Base-by-base conservation (phyloP, 2,888 invertebrate species). In the Cosmopolites sordidus region DNA sequence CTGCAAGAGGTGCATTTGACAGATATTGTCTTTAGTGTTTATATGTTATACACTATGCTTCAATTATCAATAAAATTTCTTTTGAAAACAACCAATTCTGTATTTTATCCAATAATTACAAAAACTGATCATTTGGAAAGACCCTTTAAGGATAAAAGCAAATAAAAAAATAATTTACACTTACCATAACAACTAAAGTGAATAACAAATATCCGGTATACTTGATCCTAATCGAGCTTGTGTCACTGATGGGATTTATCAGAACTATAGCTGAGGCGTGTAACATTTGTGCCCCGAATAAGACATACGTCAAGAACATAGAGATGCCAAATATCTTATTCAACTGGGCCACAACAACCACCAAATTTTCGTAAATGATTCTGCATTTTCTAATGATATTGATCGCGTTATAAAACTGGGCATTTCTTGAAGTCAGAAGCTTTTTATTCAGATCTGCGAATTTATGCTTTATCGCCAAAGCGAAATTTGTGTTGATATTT, bases 321-420 rank as follows among this genome's bases (percentile, higher is more conserved):
- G 33, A 17, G 1, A 38, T n/a, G 8, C 51, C 51, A 37, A 52
- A 52, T 16, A 52, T 9, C n/a, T 38, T 9, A 33, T 47, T 52
- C 8, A 52, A n/a, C 14, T 42, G 41, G 12, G 41, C 22, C 14
- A 52, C 47, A 11, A 52, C 15, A 12, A 11, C 16, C n/a, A 16
- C 22, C 6, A 40, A 41, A 11, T 52, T 37, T 16, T 47, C 16
- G 27, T 52, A 52, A 5, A 52, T 47, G 16, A 33, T 17, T 14
- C 51, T 30, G 22, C 51, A 52, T 17, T 37, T 52, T 37, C 51
- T 52, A 11, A 42, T 43, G 9, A 45, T 47, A 4, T 42, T 41
- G 11, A 52, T 46, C 9, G 51, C 47, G 12, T 52, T 52, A 18
- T 52, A 42, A 43, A 52, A 52, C 8, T 52, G 51, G n/a, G 44